phyloP scores from a whole-genome alignment of 2,797 vertebrate species.

The Siniperca undulata region DNA sequence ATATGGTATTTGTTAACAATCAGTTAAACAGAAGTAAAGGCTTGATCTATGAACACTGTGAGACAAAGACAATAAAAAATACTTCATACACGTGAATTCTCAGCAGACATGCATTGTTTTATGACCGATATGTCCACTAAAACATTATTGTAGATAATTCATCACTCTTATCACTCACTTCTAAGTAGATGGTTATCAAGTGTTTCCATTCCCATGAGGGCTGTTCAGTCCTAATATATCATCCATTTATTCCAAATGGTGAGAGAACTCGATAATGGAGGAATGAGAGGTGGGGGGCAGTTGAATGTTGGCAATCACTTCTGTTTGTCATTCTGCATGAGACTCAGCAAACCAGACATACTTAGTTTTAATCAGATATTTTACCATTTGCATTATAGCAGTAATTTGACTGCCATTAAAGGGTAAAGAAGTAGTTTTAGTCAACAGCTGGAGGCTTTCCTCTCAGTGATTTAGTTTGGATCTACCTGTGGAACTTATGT shows the following conservation, averaged over 20 bases:
- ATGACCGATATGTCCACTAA: conserved; percentile 15
- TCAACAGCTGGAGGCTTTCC: background rate
- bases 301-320: conserved; percentile 22
- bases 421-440: background rate
- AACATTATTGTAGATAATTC: conserved; percentile 33
- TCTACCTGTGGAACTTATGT: background rate
- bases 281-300: background rate
- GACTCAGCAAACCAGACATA: background rate
- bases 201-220: conserved; percentile 21
- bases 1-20: background rate
- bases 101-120: conserved; percentile 31
- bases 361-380: background rate
- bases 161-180: conserved; percentile 35
- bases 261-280: conserved; percentile 16
- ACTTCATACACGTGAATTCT: conserved; percentile 12
- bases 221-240: conserved; percentile 35
- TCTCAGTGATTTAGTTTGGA: conserved; percentile 2
- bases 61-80: conserved; percentile 5
- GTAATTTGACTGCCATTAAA: background rate
- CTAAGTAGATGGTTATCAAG: conserved; percentile 33
- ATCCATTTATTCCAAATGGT: conserved; percentile 29
- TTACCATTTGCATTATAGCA: background rate
- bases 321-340: conserved; percentile 14
- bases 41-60: conserved; percentile 18
- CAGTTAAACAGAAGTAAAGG: background rate